Evolutionary conservation across 2,797 vertebrate genomes (phyloP).

Genomic region (Polyboroides typus): DNA sequence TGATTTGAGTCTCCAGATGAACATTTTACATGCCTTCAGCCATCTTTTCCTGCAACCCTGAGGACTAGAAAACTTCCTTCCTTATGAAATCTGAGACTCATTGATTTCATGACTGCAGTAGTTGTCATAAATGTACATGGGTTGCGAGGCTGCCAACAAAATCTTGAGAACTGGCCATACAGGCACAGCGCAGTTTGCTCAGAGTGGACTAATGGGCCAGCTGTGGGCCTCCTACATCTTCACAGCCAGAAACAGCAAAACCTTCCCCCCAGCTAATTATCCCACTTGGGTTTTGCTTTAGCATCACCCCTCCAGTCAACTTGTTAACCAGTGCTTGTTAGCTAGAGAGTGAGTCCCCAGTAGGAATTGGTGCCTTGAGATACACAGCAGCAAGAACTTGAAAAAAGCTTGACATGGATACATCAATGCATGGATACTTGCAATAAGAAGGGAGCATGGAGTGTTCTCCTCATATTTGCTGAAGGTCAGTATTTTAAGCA

Average conservation of each 20-base stretch:
- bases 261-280: background rate
- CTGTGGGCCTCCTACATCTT: background rate
- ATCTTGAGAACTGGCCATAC: background rate
- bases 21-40: background rate
- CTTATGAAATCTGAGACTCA: background rate
- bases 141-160: background rate
- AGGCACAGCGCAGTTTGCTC: background rate
- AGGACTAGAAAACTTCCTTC: background rate
- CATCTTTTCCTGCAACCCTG: background rate
- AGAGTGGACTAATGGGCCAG: background rate
- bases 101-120: background rate
- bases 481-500: background rate
- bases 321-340: background rate
- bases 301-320: background rate
- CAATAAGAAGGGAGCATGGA: background rate
- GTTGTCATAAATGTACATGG: background rate
- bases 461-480: background rate
- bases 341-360: background rate
- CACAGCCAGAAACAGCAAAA: background rate
- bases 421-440: background rate
- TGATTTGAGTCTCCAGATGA: background rate
- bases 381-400: background rate
- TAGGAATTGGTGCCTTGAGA: background rate
- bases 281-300: background rate
- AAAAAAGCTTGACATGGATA: background rate